Base-by-base conservation (phyloP, 2,797 vertebrate genomes). In the Pteropus rufus region DNA sequence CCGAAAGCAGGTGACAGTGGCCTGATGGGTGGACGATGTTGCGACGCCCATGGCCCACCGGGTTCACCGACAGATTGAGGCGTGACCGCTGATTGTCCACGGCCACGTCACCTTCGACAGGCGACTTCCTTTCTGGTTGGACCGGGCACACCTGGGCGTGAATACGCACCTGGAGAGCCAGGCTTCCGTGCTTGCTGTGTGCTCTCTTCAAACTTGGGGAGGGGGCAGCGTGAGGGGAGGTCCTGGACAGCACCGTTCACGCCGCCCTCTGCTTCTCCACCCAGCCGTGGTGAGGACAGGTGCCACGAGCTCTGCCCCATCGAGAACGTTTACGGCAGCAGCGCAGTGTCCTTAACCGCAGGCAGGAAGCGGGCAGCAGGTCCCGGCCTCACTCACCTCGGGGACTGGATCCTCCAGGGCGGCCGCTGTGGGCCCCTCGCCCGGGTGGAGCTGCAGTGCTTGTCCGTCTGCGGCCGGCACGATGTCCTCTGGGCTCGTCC, bases 111-210 rank as follows among this genome's bases (percentile, higher is more conserved):
- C 24, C 79, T n/a, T 3, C 15, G 77, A 58, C 58, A 36, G 11
- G 10, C 4, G 2, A 2, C 2, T 15, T 44, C 19, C 72, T 34
- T 36, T 64, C 76, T 0, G 14, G 0, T 8, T 19, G 15, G 3
- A 10, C 24, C 69, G 36, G 3, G 3, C 2, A 23, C 5, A 16
- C 6, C 1, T 7, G 2, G 23, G 44, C 21, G 0, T 9, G 31
- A 21, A 21, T 9, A 15, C 7, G 10, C 21, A 4, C 19, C n/a
- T 5, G 54, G 14, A 39, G 15, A 31, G 29, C 8, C 7, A 5
- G n/a, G 7, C 11, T 23, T 29, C 1, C 10, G 1, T 3, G 1
- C 16, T 41, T 4, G 6, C 2, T 5, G 29, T 0, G 4, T 0
- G 7, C 8, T 26, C 7, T 36, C 7, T 7, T 6, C 9, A 5